phyloP scores from a whole-genome alignment of 2,888 invertebrate species.

The Agrotis clavis region DNA sequence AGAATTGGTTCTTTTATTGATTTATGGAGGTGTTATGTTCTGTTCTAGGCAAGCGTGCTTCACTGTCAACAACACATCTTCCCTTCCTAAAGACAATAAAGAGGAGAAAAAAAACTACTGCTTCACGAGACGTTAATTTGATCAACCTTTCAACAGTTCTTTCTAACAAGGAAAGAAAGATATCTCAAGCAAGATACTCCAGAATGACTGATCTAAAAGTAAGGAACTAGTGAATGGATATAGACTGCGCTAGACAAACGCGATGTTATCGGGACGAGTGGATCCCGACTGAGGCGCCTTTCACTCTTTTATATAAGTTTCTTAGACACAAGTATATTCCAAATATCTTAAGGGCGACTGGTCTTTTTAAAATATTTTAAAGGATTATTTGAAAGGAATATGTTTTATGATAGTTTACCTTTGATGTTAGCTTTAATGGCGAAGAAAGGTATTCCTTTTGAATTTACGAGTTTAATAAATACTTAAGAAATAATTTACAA shows the following conservation, averaged over 20 bases:
- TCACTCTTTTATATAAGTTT: conserved; percentile 37
- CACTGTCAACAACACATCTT: too few species aligned
- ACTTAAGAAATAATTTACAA: background rate
- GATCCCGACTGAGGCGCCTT: conserved; percentile 29
- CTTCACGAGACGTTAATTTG: conserved; percentile 9
- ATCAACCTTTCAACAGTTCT: conserved; percentile 21
- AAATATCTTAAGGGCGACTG: conserved; percentile 14
- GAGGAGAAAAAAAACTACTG: background rate
- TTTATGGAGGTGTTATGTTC: too few species aligned
- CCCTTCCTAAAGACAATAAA: too few species aligned
- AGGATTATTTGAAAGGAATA: conserved; percentile 28
- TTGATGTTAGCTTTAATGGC: background rate
- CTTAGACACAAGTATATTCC: conserved; percentile 23
- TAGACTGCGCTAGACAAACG: conserved; percentile 50
- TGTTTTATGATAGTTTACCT: background rate
- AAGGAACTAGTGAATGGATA: conserved; percentile 44
- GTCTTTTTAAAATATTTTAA: conserved; percentile 24
- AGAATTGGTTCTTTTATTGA: background rate
- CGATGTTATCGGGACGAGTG: conserved; percentile 58
- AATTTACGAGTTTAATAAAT: background rate
- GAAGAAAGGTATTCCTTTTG: background rate
- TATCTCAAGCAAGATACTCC: conserved; percentile 41
- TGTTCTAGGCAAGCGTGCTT: too few species aligned
- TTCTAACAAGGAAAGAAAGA: conserved; percentile 34
- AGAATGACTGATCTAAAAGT: conserved; percentile 51